Percentiles rank a stretch among this genome's conserved stretches.
Evolutionary conservation across 2,113 vertebrate species (phyloP).

Genomic region (Stomatorhinus ivindoensis): DNA sequence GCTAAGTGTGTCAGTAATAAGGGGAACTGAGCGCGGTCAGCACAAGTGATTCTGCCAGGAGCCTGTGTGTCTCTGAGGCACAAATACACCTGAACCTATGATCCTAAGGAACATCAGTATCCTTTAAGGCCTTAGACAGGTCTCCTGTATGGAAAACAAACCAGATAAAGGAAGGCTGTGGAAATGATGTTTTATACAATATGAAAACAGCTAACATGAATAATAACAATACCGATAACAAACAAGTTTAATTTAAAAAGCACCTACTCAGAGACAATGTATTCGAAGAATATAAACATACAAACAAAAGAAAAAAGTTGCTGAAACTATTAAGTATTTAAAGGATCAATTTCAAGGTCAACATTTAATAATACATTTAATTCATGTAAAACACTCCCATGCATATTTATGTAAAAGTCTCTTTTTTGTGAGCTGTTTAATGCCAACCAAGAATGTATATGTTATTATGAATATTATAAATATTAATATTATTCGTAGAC

Average conservation of each 20-base stretch:
- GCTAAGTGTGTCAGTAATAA: conserved; percentile 27
- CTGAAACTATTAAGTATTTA: neutral
- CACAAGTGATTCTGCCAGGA: neutral
- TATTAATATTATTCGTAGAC: neutral
- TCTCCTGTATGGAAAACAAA: neutral
- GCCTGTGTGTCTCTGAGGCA: neutral
- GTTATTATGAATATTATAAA: neutral
- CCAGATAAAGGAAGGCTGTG: neutral
- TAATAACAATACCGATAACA: neutral
- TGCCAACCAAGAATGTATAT: neutral
- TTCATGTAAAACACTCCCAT: neutral
- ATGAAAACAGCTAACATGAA: neutral
- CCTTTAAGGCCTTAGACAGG: neutral
- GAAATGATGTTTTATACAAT: neutral
- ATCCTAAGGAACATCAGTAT: neutral
- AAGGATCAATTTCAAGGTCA: neutral
- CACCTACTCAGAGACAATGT: neutral
- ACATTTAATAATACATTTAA: neutral
- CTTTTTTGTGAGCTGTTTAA: neutral
- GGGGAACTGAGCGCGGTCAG: neutral
- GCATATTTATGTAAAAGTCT: neutral
- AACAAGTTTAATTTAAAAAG: neutral
- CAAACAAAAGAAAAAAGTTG: neutral
- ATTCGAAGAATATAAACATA: neutral
- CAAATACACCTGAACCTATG: neutral